Percentiles rank a stretch among this genome's conserved stretches.
Evolutionary conservation across 2,113 vertebrate species (phyloP).

Genomic region (Microtus richardsoni): DNA sequence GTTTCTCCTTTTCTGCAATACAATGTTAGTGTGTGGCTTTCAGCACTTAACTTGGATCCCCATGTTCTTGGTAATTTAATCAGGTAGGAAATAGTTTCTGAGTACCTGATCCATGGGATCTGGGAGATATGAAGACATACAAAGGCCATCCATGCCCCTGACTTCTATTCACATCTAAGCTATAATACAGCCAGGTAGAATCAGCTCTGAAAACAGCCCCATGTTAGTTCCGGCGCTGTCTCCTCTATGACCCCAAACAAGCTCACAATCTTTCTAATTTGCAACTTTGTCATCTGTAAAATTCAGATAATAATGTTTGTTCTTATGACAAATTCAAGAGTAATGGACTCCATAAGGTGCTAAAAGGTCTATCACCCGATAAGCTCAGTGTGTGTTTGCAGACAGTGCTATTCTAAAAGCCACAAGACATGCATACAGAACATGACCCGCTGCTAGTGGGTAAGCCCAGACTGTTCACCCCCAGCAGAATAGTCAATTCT

Average conservation of each 20-base stretch:
- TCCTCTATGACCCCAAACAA: background rate
- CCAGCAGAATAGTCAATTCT: background rate
- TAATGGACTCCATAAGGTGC: background rate
- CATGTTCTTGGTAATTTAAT: background rate
- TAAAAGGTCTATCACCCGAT: background rate
- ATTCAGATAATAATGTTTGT: background rate
- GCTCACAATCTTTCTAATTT: background rate
- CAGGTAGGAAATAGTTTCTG: background rate
- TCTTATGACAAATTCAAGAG: background rate
- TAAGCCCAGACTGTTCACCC: background rate
- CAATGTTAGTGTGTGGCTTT: background rate
- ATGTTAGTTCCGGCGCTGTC: background rate
- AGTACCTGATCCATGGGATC: background rate
- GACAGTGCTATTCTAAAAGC: background rate
- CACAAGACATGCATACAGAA: background rate
- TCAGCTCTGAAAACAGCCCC: background rate
- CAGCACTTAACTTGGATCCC: background rate
- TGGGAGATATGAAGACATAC: background rate
- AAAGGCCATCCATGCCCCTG: background rate
- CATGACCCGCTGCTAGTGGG: background rate
- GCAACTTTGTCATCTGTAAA: background rate
- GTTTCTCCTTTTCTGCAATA: background rate
- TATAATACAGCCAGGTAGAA: background rate
- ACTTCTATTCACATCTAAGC: background rate
- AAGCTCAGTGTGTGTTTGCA: background rate